phyloP scores from a whole-genome alignment of 2,113 vertebrate genomes.

The Anhinga rufa region DNA sequence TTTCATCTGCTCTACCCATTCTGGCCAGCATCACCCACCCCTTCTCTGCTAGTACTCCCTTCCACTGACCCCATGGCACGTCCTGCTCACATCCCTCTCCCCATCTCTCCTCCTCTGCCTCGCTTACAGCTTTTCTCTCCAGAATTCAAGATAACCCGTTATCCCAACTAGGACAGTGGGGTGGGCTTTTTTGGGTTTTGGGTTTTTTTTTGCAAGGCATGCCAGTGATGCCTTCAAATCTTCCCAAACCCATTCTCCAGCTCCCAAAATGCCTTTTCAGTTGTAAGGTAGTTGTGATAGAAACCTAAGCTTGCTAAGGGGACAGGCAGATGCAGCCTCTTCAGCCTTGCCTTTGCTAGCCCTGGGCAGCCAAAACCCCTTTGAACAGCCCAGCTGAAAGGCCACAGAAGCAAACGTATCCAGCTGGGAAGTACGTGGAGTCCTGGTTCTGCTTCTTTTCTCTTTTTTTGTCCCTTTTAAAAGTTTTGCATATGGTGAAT shows the following conservation, averaged over 20 bases:
- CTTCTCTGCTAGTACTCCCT: neutral
- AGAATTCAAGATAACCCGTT: neutral
- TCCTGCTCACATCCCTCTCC: neutral
- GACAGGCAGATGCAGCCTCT: neutral
- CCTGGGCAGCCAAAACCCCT: neutral
- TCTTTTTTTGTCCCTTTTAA: neutral
- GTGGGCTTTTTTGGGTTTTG: neutral
- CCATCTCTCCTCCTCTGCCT: neutral
- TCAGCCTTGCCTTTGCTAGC: neutral
- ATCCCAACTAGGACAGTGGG: neutral
- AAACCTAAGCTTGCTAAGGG: neutral
- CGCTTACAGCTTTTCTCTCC: neutral
- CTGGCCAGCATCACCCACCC: neutral
- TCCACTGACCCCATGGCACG: accelerated
- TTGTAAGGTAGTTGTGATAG: neutral
- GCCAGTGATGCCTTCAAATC: neutral
- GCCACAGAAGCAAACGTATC: neutral
- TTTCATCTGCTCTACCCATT: accelerated
- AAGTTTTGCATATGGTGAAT: neutral
- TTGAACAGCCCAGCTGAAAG: neutral
- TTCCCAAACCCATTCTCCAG: neutral
- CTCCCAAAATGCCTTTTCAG: neutral
- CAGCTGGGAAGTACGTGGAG: neutral
- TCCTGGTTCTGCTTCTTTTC: neutral
- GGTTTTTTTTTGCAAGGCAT: neutral